Percentiles rank a stretch among this genome's conserved stretches.
Evolutionary conservation across 2,797 vertebrate species (phyloP).

Genomic region (Acridotheres tristis): DNA sequence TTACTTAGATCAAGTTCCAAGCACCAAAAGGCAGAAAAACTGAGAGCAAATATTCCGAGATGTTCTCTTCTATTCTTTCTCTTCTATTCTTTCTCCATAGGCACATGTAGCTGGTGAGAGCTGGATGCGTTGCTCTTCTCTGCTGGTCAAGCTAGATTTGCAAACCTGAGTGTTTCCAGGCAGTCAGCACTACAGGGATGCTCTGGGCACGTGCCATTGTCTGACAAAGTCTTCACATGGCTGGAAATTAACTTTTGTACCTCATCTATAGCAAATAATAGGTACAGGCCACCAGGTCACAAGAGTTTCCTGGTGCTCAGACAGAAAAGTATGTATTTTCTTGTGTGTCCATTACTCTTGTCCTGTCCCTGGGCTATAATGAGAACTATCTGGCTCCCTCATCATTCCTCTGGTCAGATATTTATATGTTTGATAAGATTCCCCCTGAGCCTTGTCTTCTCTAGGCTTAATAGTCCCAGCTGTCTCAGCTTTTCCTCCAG

Average conservation of each 20-base stretch:
- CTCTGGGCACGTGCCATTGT: background rate
- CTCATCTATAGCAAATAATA: background rate
- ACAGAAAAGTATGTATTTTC: background rate
- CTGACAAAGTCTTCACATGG: background rate
- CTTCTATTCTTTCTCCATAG: background rate
- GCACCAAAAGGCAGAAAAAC: background rate
- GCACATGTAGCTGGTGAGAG: background rate
- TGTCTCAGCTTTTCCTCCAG: background rate
- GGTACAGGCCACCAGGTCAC: background rate
- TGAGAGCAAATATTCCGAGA: background rate
- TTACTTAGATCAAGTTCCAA: background rate
- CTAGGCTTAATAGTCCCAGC: background rate
- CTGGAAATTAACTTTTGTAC: background rate
- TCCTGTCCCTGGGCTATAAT: background rate
- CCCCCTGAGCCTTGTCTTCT: background rate
- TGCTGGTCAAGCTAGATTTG: background rate
- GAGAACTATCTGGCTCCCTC: background rate
- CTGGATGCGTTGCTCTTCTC: background rate
- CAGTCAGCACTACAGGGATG: background rate
- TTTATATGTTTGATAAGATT: background rate
- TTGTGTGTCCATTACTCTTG: background rate
- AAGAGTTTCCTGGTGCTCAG: background rate
- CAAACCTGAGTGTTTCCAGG: background rate
- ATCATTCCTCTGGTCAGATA: background rate
- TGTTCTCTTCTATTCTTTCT: background rate